These are phyloP conservation scores for Ochropacha duplaris DNA, from an alignment of 2,888 invertebrate species.

Conservation along the genomic window DNA sequence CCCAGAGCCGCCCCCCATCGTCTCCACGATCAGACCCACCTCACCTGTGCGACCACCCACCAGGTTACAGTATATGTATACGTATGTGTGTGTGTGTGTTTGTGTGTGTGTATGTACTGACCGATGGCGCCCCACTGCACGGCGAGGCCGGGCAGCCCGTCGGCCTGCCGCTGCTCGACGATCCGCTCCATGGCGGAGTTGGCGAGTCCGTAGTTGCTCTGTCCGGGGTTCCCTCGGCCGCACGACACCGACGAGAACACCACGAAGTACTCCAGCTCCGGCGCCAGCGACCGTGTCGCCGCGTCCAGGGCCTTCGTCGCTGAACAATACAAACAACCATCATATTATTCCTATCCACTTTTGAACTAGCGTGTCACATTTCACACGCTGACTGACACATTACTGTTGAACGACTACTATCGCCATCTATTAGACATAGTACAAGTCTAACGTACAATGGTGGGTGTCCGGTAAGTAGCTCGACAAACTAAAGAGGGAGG, in stretches of 20 bases:
- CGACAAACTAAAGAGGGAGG: too few relatives aligned
- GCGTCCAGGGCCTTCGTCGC: constrained; percentile 91
- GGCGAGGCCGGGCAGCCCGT: constrained; percentile 93
- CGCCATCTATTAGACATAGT: too few relatives aligned
- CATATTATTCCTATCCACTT: too few relatives aligned
- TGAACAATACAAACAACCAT: too few relatives aligned
- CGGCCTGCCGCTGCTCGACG: constrained; percentile 91
- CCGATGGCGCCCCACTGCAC: constrained; percentile 99
- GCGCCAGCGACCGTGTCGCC: constrained; percentile 89
- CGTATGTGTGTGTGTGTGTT: too few relatives aligned
- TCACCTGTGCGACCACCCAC: constrained; percentile 83
- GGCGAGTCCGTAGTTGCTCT: constrained; percentile 98
- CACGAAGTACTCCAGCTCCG: constrained; percentile 95
- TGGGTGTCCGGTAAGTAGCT: too few relatives aligned
- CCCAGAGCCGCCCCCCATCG: constrained; percentile 95
- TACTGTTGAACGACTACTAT: too few relatives aligned
- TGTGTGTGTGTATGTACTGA: too few relatives aligned
- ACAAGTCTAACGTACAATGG: too few relatives aligned
- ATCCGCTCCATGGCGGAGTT: constrained; percentile 99
- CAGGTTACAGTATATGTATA: too few relatives aligned
- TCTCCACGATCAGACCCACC: constrained; percentile 95
- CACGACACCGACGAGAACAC: constrained; percentile 98
- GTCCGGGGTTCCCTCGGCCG: constrained; percentile 98
- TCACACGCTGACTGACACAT: too few relatives aligned
- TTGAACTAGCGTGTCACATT: too few relatives aligned